phyloP scores from a whole-genome alignment of 2,888 invertebrate species.

The Parapristionchus giblindavisi region DNA sequence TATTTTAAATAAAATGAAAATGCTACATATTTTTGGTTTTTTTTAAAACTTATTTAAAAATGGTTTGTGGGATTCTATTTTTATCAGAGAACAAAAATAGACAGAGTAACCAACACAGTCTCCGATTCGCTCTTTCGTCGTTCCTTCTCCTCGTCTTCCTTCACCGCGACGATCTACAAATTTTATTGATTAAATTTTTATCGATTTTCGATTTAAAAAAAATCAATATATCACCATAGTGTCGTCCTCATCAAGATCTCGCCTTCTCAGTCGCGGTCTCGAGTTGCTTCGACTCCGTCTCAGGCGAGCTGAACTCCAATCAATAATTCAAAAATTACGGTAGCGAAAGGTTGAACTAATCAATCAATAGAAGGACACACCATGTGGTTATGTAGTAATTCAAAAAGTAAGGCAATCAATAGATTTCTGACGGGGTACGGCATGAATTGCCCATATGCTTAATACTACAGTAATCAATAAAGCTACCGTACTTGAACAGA shows the following conservation, averaged over 20 bases:
- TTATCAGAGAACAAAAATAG: background rate
- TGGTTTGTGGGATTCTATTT: too few species aligned
- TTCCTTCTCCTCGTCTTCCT: background rate
- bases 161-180: conserved; percentile 23
- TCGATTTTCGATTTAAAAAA: background rate
- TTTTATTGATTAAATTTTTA: background rate
- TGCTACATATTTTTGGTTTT: background rate
- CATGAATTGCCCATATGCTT: too few species aligned
- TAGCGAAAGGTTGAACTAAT: too few species aligned
- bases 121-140: conserved; percentile 32
- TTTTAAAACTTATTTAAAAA: too few species aligned
- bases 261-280: conserved; percentile 15
- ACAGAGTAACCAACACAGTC: background rate
- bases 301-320: background rate
- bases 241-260: conserved; percentile 28
- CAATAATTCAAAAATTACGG: too few species aligned
- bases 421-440: too few species aligned
- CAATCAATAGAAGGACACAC: too few species aligned
- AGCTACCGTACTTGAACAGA: background rate
- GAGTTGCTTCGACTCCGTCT: conserved; percentile 16
- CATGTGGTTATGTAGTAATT: too few species aligned
- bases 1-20: background rate
- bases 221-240: background rate
- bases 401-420: too few species aligned
- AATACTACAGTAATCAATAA: too few species aligned